phyloP scores from a whole-genome alignment of 1,140 invertebrate genomes.

The Drosophila mojavensis region DNA sequence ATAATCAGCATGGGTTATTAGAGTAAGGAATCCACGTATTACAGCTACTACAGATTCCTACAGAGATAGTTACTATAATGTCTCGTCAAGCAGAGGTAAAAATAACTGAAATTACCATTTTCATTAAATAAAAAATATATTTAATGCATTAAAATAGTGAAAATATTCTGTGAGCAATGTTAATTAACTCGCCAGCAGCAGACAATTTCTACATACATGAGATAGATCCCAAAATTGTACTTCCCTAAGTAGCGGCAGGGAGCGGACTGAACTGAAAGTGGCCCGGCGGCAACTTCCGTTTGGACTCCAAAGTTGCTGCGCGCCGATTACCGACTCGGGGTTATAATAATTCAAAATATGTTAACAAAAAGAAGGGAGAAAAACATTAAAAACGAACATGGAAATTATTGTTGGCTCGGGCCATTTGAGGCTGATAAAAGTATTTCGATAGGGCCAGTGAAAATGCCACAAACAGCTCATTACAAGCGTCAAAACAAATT shows the following conservation, averaged over 20 bases:
- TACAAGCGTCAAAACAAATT: conserved; percentile 83
- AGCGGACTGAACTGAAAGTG: conserved; percentile 7
- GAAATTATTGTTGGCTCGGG: conserved; percentile 71
- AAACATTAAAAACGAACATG: conserved; percentile 71
- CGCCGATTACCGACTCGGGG: conserved; percentile 52
- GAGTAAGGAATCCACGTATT: too few species aligned
- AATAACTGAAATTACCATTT: not conserved
- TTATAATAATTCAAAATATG: conserved; percentile 79
- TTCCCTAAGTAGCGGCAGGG: not conserved
- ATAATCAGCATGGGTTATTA: too few species aligned
- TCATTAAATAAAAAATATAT: not conserved
- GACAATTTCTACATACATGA: conserved; percentile 36
- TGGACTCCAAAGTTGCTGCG: conserved; percentile 33
- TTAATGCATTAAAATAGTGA: conserved; percentile 5
- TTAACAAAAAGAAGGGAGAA: conserved; percentile 43
- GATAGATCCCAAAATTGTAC: conserved; percentile 26
- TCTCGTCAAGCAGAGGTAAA: not conserved
- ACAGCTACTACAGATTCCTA: too few species aligned
- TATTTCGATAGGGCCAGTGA: conserved; percentile 68
- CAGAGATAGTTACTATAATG: too few species aligned
- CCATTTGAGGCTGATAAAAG: conserved; percentile 64
- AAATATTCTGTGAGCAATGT: conserved; percentile 6
- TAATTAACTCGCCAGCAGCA: conserved; percentile 11
- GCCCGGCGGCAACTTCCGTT: conserved; percentile 66
- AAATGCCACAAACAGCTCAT: conserved; percentile 82